Percentiles rank a stretch among this genome's conserved stretches.
Evolutionary conservation across 2,888 invertebrate species (phyloP).

Genomic region (Drosophila nr. perissopoda): DNA sequence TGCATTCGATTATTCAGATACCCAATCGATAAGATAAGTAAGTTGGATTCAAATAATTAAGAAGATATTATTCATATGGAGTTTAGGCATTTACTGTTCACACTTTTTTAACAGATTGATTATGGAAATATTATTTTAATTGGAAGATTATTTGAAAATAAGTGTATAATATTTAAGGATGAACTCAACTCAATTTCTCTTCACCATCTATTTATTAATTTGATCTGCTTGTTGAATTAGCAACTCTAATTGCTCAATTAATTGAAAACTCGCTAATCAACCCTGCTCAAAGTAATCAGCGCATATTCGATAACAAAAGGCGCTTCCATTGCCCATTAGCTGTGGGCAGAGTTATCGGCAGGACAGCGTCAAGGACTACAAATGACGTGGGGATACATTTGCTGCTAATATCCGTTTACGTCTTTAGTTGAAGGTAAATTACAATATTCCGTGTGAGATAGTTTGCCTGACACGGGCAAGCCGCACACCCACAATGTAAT

Average conservation of each 20-base stretch:
- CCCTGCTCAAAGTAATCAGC: slow-evolving; percentile 44
- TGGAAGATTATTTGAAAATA: not conserved
- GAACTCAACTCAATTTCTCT: not conserved
- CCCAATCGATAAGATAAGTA: not conserved
- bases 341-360: slow-evolving; percentile 5
- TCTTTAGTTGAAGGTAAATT: slow-evolving; percentile 75
- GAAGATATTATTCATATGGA: too few relatives aligned
- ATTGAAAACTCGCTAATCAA: slow-evolving; percentile 37
- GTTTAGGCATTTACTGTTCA: too few relatives aligned
- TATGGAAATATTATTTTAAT: too few relatives aligned
- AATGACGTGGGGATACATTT: slow-evolving; percentile 55
- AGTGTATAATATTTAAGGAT: not conserved
- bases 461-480: slow-evolving; percentile 44
- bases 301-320: slow-evolving; percentile 40
- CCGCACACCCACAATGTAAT: slow-evolving; percentile 14
- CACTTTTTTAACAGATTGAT: too few relatives aligned
- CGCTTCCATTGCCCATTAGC: slow-evolving; percentile 2
- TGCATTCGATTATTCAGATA: not conserved
- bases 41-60: too few relatives aligned
- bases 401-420: slow-evolving; percentile 77
- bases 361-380: slow-evolving; percentile 19
- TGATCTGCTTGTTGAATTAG: slow-evolving; percentile 2
- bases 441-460: slow-evolving; percentile 72
- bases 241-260: slow-evolving; percentile 42
- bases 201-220: not conserved